These are phyloP conservation scores for Podarcis siculus DNA, from an alignment of 2,797 vertebrate species.

Conservation along the genomic window DNA sequence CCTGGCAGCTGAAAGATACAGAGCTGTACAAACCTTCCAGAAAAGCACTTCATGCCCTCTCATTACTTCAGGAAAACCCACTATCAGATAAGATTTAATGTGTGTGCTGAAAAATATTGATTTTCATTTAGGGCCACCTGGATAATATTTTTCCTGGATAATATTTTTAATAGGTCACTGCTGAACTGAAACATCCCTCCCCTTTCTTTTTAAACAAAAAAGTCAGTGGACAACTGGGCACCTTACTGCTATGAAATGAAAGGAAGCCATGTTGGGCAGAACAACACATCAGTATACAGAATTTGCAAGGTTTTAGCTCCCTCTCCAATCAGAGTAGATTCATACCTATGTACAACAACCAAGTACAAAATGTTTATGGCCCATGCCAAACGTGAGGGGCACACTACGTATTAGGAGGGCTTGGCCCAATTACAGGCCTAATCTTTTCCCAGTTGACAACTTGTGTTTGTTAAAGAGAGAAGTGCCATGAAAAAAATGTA, in stretches of 20 bases:
- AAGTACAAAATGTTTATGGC: neutral
- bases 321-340: neutral
- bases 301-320: neutral
- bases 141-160: neutral
- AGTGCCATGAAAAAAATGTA: neutral
- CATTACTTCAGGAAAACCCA: conserved; percentile 13
- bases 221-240: neutral
- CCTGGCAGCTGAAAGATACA: conserved; percentile 16
- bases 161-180: neutral
- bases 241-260: neutral
- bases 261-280: neutral
- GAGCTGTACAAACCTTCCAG: neutral
- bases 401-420: neutral
- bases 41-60: conserved; percentile 16
- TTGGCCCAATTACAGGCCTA: neutral
- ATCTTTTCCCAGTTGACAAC: neutral
- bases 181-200: neutral
- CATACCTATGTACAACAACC: neutral
- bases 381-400: neutral
- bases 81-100: neutral
- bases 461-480: neutral
- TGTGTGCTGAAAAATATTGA: neutral
- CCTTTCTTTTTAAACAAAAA: neutral
- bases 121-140: neutral
- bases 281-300: neutral